phyloP scores from a whole-genome alignment of 2,797 vertebrate genomes.

The Eremophila alpestris region DNA sequence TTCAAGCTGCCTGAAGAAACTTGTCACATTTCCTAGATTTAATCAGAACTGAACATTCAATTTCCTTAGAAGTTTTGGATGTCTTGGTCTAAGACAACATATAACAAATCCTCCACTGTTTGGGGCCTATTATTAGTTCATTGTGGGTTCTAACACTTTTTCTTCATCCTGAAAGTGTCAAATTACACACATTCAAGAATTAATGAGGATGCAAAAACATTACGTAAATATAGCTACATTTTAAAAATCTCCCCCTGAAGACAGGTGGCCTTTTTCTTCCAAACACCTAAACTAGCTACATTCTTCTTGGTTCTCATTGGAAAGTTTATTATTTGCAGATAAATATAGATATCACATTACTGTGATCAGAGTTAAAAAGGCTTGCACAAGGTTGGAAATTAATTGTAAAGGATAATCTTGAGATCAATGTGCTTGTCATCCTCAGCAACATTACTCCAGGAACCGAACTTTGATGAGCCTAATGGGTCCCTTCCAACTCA shows the following conservation, averaged over 20 bases:
- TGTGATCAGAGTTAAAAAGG: not conserved
- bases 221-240: not conserved
- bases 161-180: not conserved
- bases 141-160: not conserved
- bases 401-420: not conserved
- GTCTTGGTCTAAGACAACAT: not conserved
- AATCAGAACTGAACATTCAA: not conserved
- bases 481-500: not conserved
- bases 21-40: not conserved
- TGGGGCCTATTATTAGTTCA: not conserved
- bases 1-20: not conserved
- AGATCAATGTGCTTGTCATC: not conserved
- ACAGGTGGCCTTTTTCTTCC: not conserved
- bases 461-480: not conserved
- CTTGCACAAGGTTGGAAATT: not conserved
- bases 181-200: not conserved
- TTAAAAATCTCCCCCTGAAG: accelerated
- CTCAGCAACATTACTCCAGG: not conserved
- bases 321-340: not conserved
- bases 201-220: not conserved
- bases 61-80: not conserved
- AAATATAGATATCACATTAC: not conserved
- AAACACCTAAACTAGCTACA: not conserved
- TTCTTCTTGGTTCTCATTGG: not conserved
- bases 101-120: not conserved